These are phyloP conservation scores for Hydrotaea diabolus DNA, from an alignment of 2,888 invertebrate species.

Conservation along the genomic window DNA sequence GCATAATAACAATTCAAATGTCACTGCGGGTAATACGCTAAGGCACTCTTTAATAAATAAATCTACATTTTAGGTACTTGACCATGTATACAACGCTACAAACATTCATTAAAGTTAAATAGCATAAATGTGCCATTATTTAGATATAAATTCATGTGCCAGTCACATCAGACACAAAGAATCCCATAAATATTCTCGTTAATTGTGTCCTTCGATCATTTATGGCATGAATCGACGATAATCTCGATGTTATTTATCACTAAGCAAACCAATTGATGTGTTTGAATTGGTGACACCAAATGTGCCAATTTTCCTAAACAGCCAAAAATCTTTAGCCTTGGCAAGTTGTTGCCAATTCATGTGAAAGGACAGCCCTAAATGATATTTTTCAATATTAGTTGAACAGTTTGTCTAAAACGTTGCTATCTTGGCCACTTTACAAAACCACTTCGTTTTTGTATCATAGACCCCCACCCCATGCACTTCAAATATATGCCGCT, in stretches of 20 bases:
- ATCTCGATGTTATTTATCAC: not conserved
- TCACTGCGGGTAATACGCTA: too few species aligned
- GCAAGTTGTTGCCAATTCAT: not conserved
- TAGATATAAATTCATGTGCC: too few species aligned
- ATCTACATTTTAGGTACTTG: too few species aligned
- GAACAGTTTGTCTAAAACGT: not conserved
- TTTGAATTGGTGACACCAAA: not conserved
- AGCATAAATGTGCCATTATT: too few species aligned
- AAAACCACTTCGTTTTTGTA: not conserved
- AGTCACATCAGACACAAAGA: not conserved
- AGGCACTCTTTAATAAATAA: too few species aligned
- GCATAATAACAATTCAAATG: too few species aligned
- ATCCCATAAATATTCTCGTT: not conserved
- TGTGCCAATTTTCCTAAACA: slow-evolving; percentile 15
- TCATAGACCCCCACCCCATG: not conserved
- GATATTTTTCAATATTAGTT: not conserved
- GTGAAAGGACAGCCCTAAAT: not conserved
- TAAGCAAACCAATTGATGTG: not conserved
- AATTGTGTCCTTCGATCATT: not conserved
- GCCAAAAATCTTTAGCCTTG: not conserved
- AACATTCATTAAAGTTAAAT: too few species aligned
- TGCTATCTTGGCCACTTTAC: not conserved
- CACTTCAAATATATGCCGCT: not conserved
- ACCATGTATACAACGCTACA: too few species aligned
- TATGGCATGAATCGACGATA: not conserved